Percentiles rank a stretch among this genome's conserved stretches.
Evolutionary conservation across 2,797 vertebrate genomes (phyloP).

Genomic region (Gallirallus australis): DNA sequence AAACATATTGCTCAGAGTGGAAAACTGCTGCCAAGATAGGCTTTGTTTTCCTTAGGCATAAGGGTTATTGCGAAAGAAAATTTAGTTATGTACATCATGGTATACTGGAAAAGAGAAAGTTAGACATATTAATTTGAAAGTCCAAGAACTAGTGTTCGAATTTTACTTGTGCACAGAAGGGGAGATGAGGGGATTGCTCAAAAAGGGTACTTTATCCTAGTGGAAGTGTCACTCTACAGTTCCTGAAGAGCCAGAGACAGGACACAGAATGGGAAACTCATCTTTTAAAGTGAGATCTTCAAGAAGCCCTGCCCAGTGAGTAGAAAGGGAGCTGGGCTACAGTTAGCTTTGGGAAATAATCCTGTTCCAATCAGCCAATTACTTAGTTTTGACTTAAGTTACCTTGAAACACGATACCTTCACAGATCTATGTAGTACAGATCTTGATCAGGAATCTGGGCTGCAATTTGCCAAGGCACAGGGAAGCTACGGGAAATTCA

Average conservation of each 20-base stretch:
- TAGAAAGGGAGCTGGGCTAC: not conserved
- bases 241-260: not conserved
- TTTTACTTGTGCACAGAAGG: not conserved
- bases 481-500: not conserved
- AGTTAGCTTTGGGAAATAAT: not conserved
- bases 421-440: not conserved
- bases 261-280: not conserved
- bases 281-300: not conserved
- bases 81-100: not conserved
- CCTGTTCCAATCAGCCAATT: not conserved
- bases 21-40: not conserved
- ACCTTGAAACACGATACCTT: not conserved
- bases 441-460: not conserved
- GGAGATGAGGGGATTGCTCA: not conserved
- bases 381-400: not conserved
- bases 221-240: fast-evolving
- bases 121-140: not conserved
- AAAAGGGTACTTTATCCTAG: not conserved
- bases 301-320: not conserved
- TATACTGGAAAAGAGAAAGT: not conserved
- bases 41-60: not conserved
- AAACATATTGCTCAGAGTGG: not conserved
- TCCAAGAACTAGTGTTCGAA: not conserved
- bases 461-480: not conserved
- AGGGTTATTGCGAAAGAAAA: not conserved